phyloP scores from a whole-genome alignment of 1,140 invertebrate species.

The Agrypnia vestita region DNA sequence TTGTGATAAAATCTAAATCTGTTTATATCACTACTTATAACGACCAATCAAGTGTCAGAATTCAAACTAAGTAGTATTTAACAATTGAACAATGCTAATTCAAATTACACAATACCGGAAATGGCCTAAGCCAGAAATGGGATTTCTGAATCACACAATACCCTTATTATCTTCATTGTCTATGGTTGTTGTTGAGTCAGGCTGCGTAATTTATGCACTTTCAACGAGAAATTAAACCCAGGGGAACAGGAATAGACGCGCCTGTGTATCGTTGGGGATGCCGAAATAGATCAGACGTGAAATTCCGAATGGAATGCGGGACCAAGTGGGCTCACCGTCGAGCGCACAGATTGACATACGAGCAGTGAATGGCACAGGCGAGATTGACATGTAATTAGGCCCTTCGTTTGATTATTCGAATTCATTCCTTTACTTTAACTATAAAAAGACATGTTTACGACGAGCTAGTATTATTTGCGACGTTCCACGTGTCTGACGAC shows the following conservation, averaged over 20 bases:
- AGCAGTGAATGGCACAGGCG: neutral
- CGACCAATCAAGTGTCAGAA: slow-evolving; percentile 25
- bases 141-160: slow-evolving; percentile 24
- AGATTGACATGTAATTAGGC: neutral
- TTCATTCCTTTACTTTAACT: too few relatives aligned
- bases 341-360: slow-evolving; percentile 3
- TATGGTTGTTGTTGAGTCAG: neutral
- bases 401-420: too few relatives aligned
- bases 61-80: neutral
- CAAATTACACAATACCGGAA: slow-evolving; percentile 27
- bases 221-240: neutral
- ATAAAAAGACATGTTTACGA: too few relatives aligned
- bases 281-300: slow-evolving; percentile 13
- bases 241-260: neutral
- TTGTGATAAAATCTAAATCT: too few relatives aligned
- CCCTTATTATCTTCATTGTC: slow-evolving; percentile 13
- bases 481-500: too few relatives aligned
- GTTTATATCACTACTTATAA: neutral
- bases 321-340: neutral
- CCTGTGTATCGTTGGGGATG: neutral
- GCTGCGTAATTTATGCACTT: slow-evolving; percentile 25
- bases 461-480: too few relatives aligned
- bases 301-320: slow-evolving; percentile 11
- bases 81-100: slow-evolving; percentile 38
- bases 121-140: neutral